Base-by-base conservation (phyloP, 2,888 invertebrate species). In the Nemoura dubitans region DNA sequence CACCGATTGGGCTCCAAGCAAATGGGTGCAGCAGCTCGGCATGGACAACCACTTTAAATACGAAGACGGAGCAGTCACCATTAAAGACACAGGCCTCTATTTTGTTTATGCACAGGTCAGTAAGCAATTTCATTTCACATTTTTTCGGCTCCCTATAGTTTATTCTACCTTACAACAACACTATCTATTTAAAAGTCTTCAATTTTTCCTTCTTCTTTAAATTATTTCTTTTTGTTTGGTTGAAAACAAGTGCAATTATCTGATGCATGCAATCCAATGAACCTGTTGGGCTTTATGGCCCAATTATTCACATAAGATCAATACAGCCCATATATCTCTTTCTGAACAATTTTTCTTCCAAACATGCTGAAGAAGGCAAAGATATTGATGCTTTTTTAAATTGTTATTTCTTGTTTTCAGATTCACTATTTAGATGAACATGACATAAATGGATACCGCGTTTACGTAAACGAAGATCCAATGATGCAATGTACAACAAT, bases 401-500 rank as follows among this genome's bases (percentile, higher is more conserved):
- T 6, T 1, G 5, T 78, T 59, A 42, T 87, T 86, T 83, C 27
- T 30, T 85, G 80, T 89, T 91, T 91, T 83, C 93, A 97, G 94
- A 95, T 97, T 88, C 96, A 95, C 91, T 97, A 96, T 90, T 92
- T 96, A 87, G 96, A 97, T 90, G 93, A 94, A 85, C 96, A 96
- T 90, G 96, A 96, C 90, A 93, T 94, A 77, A 96, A 96, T 89
- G 96, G 96, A 0, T 97, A 95, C 92, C 94, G 94, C 86, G 93
- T 97, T 25, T 94, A 95, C 90, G 92, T 92, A 14, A 94, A 94
- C 86, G 93, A 93, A 6, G 93, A 94, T 59, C 93, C 94, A 0
- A 93, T 95, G 28, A 92, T 96, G 25, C 96, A 97, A 89, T 97
- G 97, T 91, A 95, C 95, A 0, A 94, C 94, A 87, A 95, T 94